Evolutionary conservation across 2,113 vertebrate genomes (phyloP).

Genomic region (Oreamnos americanus): DNA sequence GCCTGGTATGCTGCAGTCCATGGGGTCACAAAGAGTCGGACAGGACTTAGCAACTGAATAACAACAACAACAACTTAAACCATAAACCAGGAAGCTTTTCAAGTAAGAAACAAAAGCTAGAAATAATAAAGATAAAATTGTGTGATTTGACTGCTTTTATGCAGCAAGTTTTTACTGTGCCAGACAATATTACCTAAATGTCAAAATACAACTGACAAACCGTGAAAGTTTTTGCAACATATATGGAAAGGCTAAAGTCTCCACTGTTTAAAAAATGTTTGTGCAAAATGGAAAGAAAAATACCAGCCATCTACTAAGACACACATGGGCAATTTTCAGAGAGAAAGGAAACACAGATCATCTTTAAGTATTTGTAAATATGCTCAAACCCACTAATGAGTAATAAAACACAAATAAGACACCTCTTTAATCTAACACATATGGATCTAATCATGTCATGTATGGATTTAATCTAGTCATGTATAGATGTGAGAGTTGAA

Average conservation of each 20-base stretch:
- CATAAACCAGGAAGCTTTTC: not conserved
- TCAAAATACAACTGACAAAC: conserved; percentile 20
- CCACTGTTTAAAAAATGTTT: not conserved
- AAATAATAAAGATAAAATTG: not conserved
- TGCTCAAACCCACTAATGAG: not conserved
- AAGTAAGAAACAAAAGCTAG: not conserved
- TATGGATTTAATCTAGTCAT: not conserved
- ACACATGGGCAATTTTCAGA: not conserved
- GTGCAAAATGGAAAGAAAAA: not conserved
- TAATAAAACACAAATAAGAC: not conserved
- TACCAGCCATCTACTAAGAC: not conserved
- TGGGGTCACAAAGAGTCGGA: not conserved
- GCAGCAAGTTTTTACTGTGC: not conserved
- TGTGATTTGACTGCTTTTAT: not conserved
- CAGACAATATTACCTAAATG: not conserved
- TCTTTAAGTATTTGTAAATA: not conserved
- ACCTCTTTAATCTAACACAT: not conserved
- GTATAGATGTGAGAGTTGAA: not conserved
- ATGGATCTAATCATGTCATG: not conserved
- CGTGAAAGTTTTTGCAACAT: not conserved
- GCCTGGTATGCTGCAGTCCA: not conserved
- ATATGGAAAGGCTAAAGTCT: not conserved
- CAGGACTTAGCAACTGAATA: not conserved
- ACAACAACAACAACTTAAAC: not conserved
- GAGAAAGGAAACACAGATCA: not conserved